These are phyloP conservation scores for Drosophila subquinaria DNA, from an alignment of 2,888 invertebrate genomes.

Conservation along the genomic window DNA sequence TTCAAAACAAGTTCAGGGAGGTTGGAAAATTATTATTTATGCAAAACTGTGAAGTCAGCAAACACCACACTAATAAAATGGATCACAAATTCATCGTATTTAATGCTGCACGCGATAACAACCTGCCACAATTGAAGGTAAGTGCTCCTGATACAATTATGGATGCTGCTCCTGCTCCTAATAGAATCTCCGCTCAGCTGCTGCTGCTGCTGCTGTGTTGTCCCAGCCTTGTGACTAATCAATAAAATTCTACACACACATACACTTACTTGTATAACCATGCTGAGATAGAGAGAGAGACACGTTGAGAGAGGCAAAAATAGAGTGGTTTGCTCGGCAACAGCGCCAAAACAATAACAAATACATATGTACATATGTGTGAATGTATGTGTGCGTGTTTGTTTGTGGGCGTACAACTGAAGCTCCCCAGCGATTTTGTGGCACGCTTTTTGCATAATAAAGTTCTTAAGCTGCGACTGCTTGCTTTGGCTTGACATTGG, in stretches of 20 bases:
- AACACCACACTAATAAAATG: conserved; percentile 86
- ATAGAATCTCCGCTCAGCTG: conserved; percentile 17
- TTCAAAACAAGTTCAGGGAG: conserved; percentile 27
- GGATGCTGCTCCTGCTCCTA: background rate
- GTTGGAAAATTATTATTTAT: conserved; percentile 50
- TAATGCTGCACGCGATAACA: conserved; percentile 95
- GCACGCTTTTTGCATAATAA: conserved; percentile 78
- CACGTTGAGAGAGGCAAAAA: conserved; percentile 17
- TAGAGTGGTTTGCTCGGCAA: conserved; percentile 42
- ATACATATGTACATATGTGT: conserved; percentile 6
- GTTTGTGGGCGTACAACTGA: conserved; percentile 34
- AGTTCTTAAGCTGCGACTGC: conserved; percentile 69
- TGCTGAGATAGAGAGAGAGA: conserved; percentile 11
- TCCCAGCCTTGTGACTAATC: conserved; percentile 78
- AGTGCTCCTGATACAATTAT: conserved; percentile 83
- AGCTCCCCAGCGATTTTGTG: conserved; percentile 35
- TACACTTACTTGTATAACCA: conserved; percentile 16
- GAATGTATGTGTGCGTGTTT: conserved; percentile 7
- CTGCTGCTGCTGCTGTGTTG: conserved; percentile 44
- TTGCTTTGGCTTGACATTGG: conserved; percentile 69
- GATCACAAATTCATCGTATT: conserved; percentile 95
- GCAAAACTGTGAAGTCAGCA: conserved; percentile 42
- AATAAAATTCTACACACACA: conserved; percentile 71
- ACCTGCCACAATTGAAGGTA: conserved; percentile 93
- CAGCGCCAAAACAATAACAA: conserved; percentile 57